Evolutionary conservation across 2,797 vertebrate genomes (phyloP).

Genomic region (Odontamblyopus rebecca): DNA sequence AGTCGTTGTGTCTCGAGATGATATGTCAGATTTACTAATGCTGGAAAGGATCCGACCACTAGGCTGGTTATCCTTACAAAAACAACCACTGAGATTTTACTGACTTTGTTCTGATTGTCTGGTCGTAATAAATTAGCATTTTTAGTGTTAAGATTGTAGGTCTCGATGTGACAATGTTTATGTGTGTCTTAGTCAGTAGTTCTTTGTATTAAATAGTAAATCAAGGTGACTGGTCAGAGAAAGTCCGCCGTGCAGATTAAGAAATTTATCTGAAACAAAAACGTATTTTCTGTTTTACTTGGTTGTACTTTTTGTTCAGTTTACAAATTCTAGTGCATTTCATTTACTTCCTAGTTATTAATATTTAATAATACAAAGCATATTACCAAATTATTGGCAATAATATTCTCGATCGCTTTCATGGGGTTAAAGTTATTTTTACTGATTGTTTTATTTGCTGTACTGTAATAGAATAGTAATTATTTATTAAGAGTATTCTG

Average conservation of each 20-base stretch:
- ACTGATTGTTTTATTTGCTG: too few species aligned
- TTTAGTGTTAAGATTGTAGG: not conserved
- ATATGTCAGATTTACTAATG: slow-evolving; percentile 40
- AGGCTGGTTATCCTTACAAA: slow-evolving; percentile 12
- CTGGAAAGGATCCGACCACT: slow-evolving; percentile 27
- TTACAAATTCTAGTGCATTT: not conserved
- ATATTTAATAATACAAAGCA: not conserved
- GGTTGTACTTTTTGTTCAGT: slow-evolving; percentile 2
- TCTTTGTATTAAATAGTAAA: not conserved
- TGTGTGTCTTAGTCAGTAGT: not conserved
- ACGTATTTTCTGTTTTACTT: not conserved
- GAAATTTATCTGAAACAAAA: not conserved
- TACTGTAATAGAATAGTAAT: not conserved
- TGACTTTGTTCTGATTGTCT: not conserved
- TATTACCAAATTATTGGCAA: too few species aligned
- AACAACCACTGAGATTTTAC: not conserved
- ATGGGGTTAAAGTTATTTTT: too few species aligned
- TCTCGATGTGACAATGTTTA: not conserved
- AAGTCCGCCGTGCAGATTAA: not conserved
- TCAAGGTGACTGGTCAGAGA: not conserved
- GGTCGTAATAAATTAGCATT: not conserved
- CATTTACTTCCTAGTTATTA: not conserved
- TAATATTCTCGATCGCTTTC: too few species aligned
- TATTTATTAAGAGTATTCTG: too few species aligned
- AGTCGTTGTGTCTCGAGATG: slow-evolving; percentile 43